These are phyloP conservation scores for Leptodactylus fallax DNA, from an alignment of 2,797 vertebrate species.

Conservation along the genomic window DNA sequence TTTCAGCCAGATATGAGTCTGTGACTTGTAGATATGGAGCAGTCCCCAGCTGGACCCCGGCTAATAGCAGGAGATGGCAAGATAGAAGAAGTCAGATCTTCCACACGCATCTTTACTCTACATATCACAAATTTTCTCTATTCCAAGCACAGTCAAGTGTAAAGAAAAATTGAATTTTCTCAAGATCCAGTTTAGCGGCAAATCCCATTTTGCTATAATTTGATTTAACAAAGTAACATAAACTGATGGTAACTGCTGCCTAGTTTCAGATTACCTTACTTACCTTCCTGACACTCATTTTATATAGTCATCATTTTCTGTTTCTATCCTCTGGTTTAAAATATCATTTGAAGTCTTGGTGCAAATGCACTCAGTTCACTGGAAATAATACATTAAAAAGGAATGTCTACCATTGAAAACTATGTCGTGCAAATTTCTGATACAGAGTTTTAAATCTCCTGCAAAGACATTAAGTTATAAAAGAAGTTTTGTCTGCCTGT, in stretches of 20 bases:
- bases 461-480: too few species aligned
- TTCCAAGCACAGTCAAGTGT: not conserved
- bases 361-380: not conserved
- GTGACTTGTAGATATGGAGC: conserved; percentile 19
- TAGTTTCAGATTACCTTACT: not conserved
- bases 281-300: not conserved
- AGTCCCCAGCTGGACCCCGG: conserved; percentile 11
- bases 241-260: not conserved
- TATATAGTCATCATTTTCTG: not conserved
- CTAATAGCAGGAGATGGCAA: conserved; percentile 27
- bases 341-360: not conserved
- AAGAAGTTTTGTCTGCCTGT: too few species aligned
- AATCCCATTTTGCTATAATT: conserved; percentile 38
- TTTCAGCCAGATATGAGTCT: not conserved
- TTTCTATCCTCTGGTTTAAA: not conserved
- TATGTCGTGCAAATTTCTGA: too few species aligned
- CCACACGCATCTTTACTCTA: not conserved
- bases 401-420: too few species aligned
- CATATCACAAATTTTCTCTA: conserved; percentile 11
- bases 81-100: not conserved
- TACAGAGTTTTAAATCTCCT: too few species aligned
- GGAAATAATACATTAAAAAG: not conserved
- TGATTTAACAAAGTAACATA: conserved; percentile 46
- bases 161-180: conserved; percentile 53
- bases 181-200: conserved; percentile 31